Evolutionary conservation across 2,113 vertebrate species (phyloP).

Genomic region (Sylvietta virens): DNA sequence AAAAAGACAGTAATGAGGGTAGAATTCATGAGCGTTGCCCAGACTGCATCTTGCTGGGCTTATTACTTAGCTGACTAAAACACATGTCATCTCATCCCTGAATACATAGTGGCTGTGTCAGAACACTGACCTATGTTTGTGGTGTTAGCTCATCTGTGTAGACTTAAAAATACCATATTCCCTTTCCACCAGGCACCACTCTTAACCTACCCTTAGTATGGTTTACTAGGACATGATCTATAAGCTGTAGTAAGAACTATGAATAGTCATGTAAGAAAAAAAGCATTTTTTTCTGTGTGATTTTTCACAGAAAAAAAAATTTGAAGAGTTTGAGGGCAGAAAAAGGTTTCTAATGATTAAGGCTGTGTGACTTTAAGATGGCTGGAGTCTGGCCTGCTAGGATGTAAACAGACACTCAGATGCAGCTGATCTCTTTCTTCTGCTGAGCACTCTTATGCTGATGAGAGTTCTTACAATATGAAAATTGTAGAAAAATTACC

Average conservation of each 20-base stretch:
- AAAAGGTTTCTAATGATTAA: not conserved
- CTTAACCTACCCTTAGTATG: not conserved
- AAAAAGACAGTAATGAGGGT: not conserved
- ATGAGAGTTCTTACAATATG: not conserved
- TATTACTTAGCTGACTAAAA: not conserved
- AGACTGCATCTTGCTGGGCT: not conserved
- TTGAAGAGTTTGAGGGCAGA: not conserved
- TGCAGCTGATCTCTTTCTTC: not conserved
- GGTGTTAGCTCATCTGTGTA: not conserved
- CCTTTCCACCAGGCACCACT: not conserved
- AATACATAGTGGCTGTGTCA: not conserved
- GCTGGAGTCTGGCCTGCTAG: not conserved
- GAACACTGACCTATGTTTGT: not conserved
- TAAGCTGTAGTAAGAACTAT: not conserved
- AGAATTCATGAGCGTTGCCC: not conserved
- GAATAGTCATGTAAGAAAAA: not conserved
- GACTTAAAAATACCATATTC: not conserved
- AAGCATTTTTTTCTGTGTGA: fast-evolving
- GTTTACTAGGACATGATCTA: not conserved
- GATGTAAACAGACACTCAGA: not conserved
- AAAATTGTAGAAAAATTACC: not conserved
- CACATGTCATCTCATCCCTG: not conserved
- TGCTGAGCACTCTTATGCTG: not conserved
- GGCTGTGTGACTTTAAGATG: not conserved
- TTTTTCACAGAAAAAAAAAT: not conserved